phyloP scores from a whole-genome alignment of 2,888 invertebrate genomes.

The Eristalis arbustorum region DNA sequence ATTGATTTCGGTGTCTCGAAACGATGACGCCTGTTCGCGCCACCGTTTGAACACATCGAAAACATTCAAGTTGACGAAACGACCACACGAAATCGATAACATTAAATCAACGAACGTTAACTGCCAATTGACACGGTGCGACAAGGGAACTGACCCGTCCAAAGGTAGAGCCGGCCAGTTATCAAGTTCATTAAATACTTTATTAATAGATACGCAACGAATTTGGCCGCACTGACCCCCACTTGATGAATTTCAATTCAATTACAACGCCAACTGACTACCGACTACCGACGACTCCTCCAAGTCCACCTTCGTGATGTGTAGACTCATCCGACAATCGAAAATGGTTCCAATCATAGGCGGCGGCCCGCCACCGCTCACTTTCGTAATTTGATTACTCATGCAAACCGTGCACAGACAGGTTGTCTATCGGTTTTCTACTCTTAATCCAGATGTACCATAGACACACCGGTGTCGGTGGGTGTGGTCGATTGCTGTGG shows the following conservation, averaged over 20 bases:
- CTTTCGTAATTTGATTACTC: conserved; percentile 48
- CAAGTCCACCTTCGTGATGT: conserved; percentile 6
- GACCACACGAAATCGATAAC: conserved; percentile 63
- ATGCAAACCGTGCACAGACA: conserved; percentile 28
- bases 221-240: conserved; percentile 16
- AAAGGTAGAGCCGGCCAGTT: neutral
- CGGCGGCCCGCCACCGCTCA: conserved; percentile 21
- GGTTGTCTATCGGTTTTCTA: conserved; percentile 9
- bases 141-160: conserved; percentile 8
- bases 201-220: conserved; percentile 21
- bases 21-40: neutral
- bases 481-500: conserved; percentile 57
- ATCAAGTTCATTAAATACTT: conserved; percentile 27
- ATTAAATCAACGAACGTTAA: conserved; percentile 58
- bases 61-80: conserved; percentile 20
- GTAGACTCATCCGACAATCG: neutral
- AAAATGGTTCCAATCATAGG: conserved; percentile 32
- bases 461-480: neutral
- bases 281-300: too few relatives aligned
- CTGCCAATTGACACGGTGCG: conserved; percentile 67
- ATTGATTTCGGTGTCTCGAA: neutral
- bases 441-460: conserved; percentile 10
- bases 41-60: conserved; percentile 8
- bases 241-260: conserved; percentile 36
- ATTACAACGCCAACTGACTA: conserved; percentile 2